Evolutionary conservation across 2,888 invertebrate genomes (phyloP).

Genomic region (Panorpa germanica): DNA sequence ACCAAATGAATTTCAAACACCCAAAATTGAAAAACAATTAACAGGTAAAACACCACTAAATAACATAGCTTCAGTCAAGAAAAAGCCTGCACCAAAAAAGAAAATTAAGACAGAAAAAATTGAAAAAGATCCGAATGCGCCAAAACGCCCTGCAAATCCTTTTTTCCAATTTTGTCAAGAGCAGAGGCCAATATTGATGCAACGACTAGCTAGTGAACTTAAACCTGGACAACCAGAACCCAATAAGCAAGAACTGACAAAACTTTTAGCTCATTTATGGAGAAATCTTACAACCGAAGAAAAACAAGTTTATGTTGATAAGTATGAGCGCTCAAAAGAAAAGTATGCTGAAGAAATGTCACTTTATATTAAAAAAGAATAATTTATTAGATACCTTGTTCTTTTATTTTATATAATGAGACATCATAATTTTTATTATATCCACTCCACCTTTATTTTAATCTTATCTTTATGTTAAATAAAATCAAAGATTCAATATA

Average conservation of each 20-base stretch:
- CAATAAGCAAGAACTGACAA: constrained; percentile 53
- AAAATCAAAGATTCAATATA: too few species aligned
- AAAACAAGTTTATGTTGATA: constrained; percentile 34
- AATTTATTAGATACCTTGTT: too few species aligned
- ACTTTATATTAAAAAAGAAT: constrained; percentile 37
- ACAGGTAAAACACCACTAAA: too few species aligned
- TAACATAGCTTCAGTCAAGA: too few species aligned
- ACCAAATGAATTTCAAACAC: too few species aligned
- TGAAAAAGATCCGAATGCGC: constrained; percentile 54
- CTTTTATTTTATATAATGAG: too few species aligned
- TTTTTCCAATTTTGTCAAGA: constrained; percentile 69
- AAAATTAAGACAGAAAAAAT: too few species aligned
- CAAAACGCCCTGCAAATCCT: constrained; percentile 62
- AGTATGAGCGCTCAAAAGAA: constrained; percentile 55
- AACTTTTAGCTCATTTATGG: constrained; percentile 56
- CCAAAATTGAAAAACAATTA: too few species aligned
- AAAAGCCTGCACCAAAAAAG: too few species aligned
- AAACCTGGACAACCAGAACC: constrained; percentile 44
- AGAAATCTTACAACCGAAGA: constrained; percentile 46
- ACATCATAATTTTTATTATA: too few species aligned
- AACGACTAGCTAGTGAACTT: constrained; percentile 34
- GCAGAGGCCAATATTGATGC: constrained; percentile 51
- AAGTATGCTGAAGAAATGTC: constrained; percentile 59
- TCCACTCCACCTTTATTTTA: too few species aligned
- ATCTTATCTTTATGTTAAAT: too few species aligned